These are phyloP conservation scores for Cephalopachus bancanus DNA, from an alignment of 2,797 vertebrate genomes.

Conservation along the genomic window DNA sequence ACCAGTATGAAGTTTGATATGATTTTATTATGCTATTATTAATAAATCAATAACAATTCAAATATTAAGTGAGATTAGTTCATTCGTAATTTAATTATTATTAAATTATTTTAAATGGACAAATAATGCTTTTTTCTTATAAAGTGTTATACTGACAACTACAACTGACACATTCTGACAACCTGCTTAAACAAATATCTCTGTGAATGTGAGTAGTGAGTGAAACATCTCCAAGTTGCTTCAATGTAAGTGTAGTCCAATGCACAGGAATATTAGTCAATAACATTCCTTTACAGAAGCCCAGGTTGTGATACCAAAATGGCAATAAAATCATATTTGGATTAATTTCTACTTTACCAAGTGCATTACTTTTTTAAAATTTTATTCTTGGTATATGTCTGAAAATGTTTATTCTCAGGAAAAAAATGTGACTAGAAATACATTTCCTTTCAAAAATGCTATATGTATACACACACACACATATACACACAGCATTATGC, in stretches of 20 bases:
- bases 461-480: neutral
- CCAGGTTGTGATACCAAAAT: neutral
- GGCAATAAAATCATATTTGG: neutral
- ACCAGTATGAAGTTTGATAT: neutral
- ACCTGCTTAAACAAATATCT: neutral
- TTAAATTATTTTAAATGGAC: neutral
- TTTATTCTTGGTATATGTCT: neutral
- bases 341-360: neutral
- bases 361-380: neutral
- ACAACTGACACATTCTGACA: neutral
- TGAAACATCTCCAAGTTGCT: no score
- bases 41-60: neutral
- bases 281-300: neutral
- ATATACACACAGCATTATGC: neutral
- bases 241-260: neutral
- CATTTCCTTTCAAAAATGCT: neutral
- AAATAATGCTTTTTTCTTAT: neutral
- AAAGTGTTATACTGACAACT: neutral
- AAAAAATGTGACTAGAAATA: neutral
- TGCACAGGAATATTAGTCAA: neutral
- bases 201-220: neutral
- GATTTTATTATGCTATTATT: neutral
- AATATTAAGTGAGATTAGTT: neutral
- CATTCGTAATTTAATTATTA: neutral
- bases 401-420: slow-evolving; percentile 19